A percentile compares a stretch with the other conserved stretches of the same genome.
phyloP scores from a whole-genome alignment of 2,888 invertebrate genomes.

The Nephrotoma guestfalica region DNA sequence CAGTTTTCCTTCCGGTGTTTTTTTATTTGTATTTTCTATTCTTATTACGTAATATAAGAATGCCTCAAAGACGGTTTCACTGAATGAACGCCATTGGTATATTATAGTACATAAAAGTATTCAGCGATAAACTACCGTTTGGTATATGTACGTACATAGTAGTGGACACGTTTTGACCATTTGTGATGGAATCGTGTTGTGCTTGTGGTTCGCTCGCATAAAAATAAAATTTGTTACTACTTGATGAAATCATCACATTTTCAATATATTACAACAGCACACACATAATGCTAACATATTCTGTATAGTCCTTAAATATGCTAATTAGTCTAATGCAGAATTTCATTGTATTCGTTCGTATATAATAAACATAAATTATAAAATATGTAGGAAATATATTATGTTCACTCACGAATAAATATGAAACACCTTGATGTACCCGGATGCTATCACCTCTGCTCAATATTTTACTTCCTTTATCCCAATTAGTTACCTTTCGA shows the following conservation, averaged over 20 bases:
- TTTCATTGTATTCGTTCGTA: not conserved
- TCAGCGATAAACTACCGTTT: not conserved
- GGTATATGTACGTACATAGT: not conserved
- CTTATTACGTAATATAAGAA: not conserved
- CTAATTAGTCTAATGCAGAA: not conserved
- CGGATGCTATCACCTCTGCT: not conserved
- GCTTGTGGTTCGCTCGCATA: not conserved
- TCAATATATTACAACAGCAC: not conserved
- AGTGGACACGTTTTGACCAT: not conserved
- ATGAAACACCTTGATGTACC: not conserved
- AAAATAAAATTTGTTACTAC: not conserved
- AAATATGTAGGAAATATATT: not conserved
- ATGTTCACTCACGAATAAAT: not conserved
- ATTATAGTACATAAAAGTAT: not conserved
- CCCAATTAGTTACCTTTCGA: not conserved
- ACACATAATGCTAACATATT: too few species aligned
- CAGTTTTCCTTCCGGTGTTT: not conserved
- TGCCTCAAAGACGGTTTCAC: not conserved
- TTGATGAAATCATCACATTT: not conserved
- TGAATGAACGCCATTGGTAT: not conserved
- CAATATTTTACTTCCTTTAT: not conserved
- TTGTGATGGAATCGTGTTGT: not conserved
- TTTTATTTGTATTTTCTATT: not conserved
- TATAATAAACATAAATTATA: not conserved
- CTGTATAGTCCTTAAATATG: not conserved